Base-by-base conservation (phyloP, 2,113 vertebrate species). In the Illadopsis cleaveri region DNA sequence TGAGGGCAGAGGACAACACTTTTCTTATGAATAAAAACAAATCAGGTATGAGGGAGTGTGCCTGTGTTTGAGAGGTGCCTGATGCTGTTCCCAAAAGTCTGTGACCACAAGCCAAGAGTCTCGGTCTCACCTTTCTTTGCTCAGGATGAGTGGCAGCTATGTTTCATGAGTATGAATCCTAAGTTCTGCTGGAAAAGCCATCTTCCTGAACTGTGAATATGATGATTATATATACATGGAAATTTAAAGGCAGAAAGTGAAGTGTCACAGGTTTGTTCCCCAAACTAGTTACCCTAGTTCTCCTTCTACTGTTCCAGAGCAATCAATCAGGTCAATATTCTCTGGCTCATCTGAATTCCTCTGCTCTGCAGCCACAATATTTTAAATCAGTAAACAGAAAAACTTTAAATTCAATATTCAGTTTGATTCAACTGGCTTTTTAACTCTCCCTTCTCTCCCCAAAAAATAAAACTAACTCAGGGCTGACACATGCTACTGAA, bases 171-270 rank as follows among this genome's bases (percentile, higher is more conserved):
- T n/a, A 38, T 1, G 7, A 71, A 45, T 54, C 22, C 30, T 11
- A 10, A 2, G 2, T 28, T 75, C 30, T 5, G 0, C 3, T 31
- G 38, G 25, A 61, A 77, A 1, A 31, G 24, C 18, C 42, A 42
- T 8, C 13, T 24, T 91, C 44, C 85, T 65, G 54, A 54, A 19
- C 50, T 51, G 35, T 60, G 60, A 86, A 42, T 20, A 24, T 3
- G 31, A n/a, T 15, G 7, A n/a, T 5, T 33, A 18, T 30, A 47
- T 28, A 38, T 11, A 19, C 5, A 37, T 3, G 17, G 53, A 78
- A 57, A 56, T 56, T 31, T 37, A 60, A 86, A 61, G 30, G 77
- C 73, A 80, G 20, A 54, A 20, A 38, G 33, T 3, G 14, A 72
- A 17, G 33, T 3, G 1, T 31, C 42, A 53, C 54, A 61, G 33